These are phyloP conservation scores for Xenops minutus DNA, from an alignment of 2,797 vertebrate species.

Conservation along the genomic window DNA sequence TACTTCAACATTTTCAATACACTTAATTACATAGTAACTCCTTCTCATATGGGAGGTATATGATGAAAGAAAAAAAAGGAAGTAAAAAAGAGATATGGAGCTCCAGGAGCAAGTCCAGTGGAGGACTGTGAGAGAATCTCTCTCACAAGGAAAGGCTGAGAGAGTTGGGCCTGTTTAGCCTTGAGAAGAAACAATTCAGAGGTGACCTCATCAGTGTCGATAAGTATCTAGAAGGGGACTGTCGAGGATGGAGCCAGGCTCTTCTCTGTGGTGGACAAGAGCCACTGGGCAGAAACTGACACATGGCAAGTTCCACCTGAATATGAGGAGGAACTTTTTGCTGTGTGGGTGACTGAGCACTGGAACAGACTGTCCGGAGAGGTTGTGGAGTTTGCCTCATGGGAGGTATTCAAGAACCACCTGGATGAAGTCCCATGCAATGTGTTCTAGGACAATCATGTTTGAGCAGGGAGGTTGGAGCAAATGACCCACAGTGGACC, in stretches of 20 bases:
- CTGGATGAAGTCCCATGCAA: neutral
- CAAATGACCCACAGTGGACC: neutral
- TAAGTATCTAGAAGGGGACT: neutral
- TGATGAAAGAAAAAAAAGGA: neutral
- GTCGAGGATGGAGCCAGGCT: neutral
- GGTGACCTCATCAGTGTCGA: neutral
- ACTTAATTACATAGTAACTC: neutral
- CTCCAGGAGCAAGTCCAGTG: neutral
- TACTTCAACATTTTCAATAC: neutral
- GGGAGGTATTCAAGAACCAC: neutral
- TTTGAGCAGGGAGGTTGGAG: neutral
- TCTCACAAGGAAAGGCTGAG: neutral
- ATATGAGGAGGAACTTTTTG: neutral
- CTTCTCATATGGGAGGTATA: neutral
- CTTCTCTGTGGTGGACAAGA: neutral
- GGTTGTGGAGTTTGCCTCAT: neutral
- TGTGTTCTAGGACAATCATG: neutral
- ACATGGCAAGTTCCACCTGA: fast-evolving
- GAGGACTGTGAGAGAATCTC: neutral
- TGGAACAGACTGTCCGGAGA: neutral
- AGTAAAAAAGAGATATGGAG: neutral
- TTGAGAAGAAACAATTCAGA: neutral
- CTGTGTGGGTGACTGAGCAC: neutral
- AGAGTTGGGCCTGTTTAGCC: neutral
- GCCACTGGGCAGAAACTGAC: neutral